A percentile compares a stretch with the other conserved stretches of the same genome.
phyloP scores from a whole-genome alignment of 2,113 vertebrate genomes.

The Herpetotheres cachinnans region DNA sequence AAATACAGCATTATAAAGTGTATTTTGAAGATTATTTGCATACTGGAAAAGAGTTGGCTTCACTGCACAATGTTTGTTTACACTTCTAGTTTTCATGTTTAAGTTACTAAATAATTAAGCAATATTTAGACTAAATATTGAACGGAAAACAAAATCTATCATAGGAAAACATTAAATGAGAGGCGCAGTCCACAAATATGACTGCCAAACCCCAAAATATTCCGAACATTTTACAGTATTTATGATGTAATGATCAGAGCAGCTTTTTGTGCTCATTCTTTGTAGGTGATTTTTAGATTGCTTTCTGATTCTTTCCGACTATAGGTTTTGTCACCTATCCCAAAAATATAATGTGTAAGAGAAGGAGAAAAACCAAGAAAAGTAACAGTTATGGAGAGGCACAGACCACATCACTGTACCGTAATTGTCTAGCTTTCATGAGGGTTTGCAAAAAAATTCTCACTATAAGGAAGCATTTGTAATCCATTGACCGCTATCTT shows the following conservation, averaged over 20 bases:
- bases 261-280: not conserved
- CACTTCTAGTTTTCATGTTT: not conserved
- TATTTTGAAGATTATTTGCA: not conserved
- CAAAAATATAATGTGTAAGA: not conserved
- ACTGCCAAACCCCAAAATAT: not conserved
- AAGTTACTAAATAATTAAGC: not conserved
- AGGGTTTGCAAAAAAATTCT: not conserved
- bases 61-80: not conserved
- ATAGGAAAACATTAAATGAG: not conserved
- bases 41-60: not conserved
- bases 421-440: not conserved
- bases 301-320: not conserved
- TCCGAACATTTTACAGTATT: not conserved
- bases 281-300: not conserved
- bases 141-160: not conserved
- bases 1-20: not conserved
- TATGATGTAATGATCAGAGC: not conserved
- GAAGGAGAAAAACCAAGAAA: not conserved
- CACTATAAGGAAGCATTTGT: not conserved
- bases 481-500: accelerated
- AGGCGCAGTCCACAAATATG: not conserved
- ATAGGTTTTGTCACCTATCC: not conserved
- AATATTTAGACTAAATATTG: not conserved
- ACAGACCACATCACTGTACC: not conserved
- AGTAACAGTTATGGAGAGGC: not conserved